Conservation (phyloP, 2,888 invertebrate species). For the Drosophila pseudotakahashii region DNA sequence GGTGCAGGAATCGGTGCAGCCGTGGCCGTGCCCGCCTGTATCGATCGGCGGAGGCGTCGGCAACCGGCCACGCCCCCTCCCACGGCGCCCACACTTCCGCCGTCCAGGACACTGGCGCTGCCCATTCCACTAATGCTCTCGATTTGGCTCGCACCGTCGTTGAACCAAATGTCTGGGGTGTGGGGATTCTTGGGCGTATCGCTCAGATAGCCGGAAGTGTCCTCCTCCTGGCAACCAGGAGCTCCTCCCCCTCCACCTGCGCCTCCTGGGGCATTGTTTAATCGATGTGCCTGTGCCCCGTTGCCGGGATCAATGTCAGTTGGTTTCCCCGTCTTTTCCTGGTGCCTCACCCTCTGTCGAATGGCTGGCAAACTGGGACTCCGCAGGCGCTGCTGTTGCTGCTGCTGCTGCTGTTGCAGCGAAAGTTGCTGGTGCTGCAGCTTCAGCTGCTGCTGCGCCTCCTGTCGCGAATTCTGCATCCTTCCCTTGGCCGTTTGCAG, state of each 20-base stretch:
- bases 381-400: constrained; percentile 82
- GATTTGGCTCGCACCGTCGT: constrained; percentile 79
- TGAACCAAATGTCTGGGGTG: constrained; percentile 85
- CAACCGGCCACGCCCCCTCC: constrained; percentile 50
- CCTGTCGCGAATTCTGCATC: constrained; percentile 72
- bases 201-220: constrained; percentile 93
- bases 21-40: constrained; percentile 48
- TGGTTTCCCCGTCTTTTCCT: constrained; percentile 46
- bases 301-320: constrained; percentile 72
- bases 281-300: constrained; percentile 66
- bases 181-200: constrained; percentile 87
- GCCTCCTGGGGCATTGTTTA: constrained; percentile 59
- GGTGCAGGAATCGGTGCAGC: constrained; percentile 39
- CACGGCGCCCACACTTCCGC: constrained; percentile 37
- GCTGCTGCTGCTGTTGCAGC: constrained; percentile 56
- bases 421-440: constrained; percentile 51
- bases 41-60: constrained; percentile 68
- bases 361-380: constrained; percentile 90
- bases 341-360: constrained; percentile 78
- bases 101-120: constrained; percentile 58
- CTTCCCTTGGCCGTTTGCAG: constrained; percentile 81
- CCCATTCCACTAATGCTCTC: constrained; percentile 74
- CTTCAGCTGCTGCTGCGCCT: constrained; percentile 50
- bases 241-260: constrained; percentile 16
- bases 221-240: constrained; percentile 87